Base-by-base conservation (phyloP, 2,113 vertebrate species). In the Podiceps cristatus region DNA sequence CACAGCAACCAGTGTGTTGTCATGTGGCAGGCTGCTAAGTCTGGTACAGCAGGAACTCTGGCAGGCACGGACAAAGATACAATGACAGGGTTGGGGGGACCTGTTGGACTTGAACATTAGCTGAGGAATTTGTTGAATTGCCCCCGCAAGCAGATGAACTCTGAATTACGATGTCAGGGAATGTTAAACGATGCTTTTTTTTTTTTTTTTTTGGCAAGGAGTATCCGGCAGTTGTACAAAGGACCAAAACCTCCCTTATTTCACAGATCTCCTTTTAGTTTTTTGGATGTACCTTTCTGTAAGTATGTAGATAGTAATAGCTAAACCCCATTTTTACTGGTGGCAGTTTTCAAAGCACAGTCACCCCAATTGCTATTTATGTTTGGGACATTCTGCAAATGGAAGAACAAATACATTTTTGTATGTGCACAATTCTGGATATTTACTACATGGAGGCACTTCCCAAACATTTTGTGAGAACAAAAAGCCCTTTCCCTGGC, bases 401-500 rank as follows among this genome's bases (percentile, higher is more conserved):
- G 31, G 59, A 69, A 68, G 90, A 75, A 80, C 44, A 69, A 88
- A 64, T 3, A 50, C 13, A 67, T 73, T 95, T 88, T 52, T 78
- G 40, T 75, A 52, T 3, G 0, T 63, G 91, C 83, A 31, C 68
- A 31, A 5, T 67, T 91, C 56, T 75, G 73, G 67, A 47, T 95
- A 58, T 71, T 95, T 69, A 86, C 71, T 49, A 49, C 59, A 73
- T 27, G 69, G 64, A 77, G 68, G 68, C 56, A 53, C 69, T 93
- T 93, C 77, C 87, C 60, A 91, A 90, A 56, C 28, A 4, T 83
- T 89, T 81, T 87, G n/a, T 68, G 84, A 89, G 91, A 95, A 95
- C 60, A 97, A 91, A 94, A 96, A 91, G 33, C 79, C 72, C 52
- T 95, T 94, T 88, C 91, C 86, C 58, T 71, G 79, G 37, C 88